Percentiles rank a stretch among this genome's conserved stretches.
These are phyloP conservation scores for Diacarnus erythraeanus DNA, from an alignment of 37 sponge, comb jelly and placozoan genomes.

Conservation along the genomic window DNA sequence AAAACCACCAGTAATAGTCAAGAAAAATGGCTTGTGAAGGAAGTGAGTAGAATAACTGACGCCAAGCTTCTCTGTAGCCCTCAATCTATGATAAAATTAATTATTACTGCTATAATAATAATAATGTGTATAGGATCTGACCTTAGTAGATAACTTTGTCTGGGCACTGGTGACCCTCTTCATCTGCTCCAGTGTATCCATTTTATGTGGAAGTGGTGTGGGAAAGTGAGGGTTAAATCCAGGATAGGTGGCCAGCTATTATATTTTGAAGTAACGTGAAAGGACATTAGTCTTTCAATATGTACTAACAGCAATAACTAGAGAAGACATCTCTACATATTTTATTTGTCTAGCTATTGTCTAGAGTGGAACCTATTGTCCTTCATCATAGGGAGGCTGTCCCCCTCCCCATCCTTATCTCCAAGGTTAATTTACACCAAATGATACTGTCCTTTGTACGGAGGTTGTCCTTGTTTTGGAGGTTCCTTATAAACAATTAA, in stretches of 20 bases:
- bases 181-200: conserved; percentile 51
- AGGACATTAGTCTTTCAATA: too few relatives aligned
- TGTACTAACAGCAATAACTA: too few relatives aligned
- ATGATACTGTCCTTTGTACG: too few relatives aligned
- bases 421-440: too few relatives aligned
- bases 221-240: conserved; percentile 49
- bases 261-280: too few relatives aligned
- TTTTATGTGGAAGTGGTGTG: conserved; percentile 82
- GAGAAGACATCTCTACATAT: too few relatives aligned
- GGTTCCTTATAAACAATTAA: too few relatives aligned
- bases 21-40: conserved; percentile 53
- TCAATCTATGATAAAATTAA: conserved; percentile 5
- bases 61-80: conserved; percentile 42
- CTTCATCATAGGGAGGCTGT: too few relatives aligned
- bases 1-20: conserved; percentile 89
- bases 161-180: conserved; percentile 74
- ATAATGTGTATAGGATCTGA: neutral
- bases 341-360: too few relatives aligned
- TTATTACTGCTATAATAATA: neutral
- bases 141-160: conserved; percentile 47
- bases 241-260: conserved; percentile 77
- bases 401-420: too few relatives aligned
- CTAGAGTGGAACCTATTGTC: too few relatives aligned
- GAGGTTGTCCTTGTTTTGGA: too few relatives aligned
- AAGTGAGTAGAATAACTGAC: conserved; percentile 32